Evolutionary conservation across 2,888 invertebrate species (phyloP).

Genomic region (Calameuta pallipes): DNA sequence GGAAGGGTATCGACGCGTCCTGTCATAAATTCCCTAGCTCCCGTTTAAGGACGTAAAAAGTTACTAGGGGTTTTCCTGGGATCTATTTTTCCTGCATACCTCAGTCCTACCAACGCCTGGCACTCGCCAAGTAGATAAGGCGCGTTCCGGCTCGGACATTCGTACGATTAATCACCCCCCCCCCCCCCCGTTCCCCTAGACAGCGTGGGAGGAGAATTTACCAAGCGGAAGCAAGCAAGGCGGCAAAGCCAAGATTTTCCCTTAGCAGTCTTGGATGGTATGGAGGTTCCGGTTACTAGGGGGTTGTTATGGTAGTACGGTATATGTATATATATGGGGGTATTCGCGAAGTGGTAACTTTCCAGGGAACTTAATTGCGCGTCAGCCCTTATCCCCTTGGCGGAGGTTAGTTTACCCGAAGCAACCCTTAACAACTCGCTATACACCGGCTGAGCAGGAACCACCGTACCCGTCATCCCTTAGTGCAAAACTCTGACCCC

Average conservation of each 20-base stretch:
- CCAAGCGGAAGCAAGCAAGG: background rate
- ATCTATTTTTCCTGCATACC: background rate
- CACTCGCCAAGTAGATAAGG: background rate
- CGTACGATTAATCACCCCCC: background rate
- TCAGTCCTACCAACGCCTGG: background rate
- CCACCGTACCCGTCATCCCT: background rate
- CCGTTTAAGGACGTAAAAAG: background rate
- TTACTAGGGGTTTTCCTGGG: background rate
- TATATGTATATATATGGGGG: background rate
- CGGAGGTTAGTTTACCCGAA: background rate
- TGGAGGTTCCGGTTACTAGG: constrained; percentile 20
- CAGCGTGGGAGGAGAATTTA: background rate
- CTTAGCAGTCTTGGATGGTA: background rate
- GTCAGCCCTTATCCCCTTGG: background rate
- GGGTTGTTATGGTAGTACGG: background rate
- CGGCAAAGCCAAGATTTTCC: background rate
- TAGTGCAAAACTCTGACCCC: background rate
- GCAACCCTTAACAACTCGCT: background rate
- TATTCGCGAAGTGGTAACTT: background rate
- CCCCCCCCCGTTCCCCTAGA: background rate
- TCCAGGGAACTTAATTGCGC: background rate
- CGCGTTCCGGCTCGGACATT: background rate
- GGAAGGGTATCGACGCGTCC: background rate
- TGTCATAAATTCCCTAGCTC: background rate
- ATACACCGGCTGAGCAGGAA: background rate